Percentiles rank a stretch among this genome's conserved stretches.
Evolutionary conservation across 2,888 invertebrate species (phyloP).

Genomic region (Habroteleia sp.): DNA sequence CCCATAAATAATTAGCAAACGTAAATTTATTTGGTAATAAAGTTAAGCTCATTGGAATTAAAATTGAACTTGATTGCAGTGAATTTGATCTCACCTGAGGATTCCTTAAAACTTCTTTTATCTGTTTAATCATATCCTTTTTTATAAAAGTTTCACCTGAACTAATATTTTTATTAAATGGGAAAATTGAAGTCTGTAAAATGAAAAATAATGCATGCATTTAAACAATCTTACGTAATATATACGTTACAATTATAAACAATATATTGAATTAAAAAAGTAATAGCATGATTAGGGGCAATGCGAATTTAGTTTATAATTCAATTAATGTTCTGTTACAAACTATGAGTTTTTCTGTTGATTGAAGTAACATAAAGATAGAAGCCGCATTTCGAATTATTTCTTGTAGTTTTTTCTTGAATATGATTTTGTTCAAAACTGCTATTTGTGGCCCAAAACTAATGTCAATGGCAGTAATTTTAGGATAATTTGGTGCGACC

Average conservation of each 20-base stretch:
- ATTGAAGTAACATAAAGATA: constrained; percentile 71
- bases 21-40: too few relatives aligned
- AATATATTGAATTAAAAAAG: too few relatives aligned
- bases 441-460: constrained; percentile 71
- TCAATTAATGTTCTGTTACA: not conserved
- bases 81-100: constrained; percentile 13
- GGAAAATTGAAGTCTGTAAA: constrained; percentile 19
- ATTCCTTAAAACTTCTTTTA: constrained; percentile 33
- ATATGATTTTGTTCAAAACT: constrained; percentile 64
- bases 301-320: too few relatives aligned
- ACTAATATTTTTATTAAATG: constrained; percentile 11
- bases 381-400: constrained; percentile 67
- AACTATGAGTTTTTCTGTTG: constrained; percentile 56
- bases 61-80: not conserved
- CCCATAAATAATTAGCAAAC: constrained; percentile 9
- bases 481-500: constrained; percentile 73
- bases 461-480: constrained; percentile 67
- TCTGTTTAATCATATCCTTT: constrained; percentile 26
- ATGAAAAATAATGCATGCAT: not conserved
- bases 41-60: too few relatives aligned
- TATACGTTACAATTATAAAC: too few relatives aligned
- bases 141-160: not conserved
- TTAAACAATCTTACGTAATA: not conserved
- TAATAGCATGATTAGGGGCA: too few relatives aligned
- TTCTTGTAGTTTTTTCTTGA: constrained; percentile 64